A percentile compares a stretch with the other conserved stretches of the same genome.
These are phyloP conservation scores for Acheta domesticus DNA, from an alignment of 2,888 invertebrate species.

Conservation along the genomic window DNA sequence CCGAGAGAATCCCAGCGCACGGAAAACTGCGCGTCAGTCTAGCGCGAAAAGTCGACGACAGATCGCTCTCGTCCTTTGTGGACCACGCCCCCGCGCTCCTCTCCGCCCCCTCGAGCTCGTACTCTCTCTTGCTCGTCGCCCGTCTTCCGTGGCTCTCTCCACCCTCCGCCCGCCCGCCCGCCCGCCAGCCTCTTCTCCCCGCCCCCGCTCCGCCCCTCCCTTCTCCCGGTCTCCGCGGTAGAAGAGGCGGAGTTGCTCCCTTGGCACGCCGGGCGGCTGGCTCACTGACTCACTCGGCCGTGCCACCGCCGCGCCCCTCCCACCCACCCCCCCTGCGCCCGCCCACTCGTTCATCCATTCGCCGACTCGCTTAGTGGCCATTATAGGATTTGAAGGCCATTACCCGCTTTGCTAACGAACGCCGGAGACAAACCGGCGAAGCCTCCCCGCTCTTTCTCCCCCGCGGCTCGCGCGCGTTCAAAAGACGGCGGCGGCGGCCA, in stretches of 20 bases:
- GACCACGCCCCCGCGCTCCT: not conserved
- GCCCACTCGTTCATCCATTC: conserved; percentile 4
- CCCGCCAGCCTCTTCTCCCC: not conserved
- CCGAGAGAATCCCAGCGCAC: not conserved
- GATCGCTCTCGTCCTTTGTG: not conserved
- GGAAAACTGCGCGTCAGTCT: conserved; percentile 10
- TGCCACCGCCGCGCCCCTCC: not conserved
- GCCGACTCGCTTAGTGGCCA: not conserved
- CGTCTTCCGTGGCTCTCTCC: too few species aligned
- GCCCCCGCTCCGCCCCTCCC: not conserved
- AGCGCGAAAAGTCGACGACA: conserved; percentile 18
- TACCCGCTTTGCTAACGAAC: not conserved
- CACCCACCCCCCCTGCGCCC: not conserved
- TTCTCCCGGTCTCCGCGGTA: too few species aligned
- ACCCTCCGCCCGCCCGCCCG: not conserved
- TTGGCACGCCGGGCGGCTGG: too few species aligned
- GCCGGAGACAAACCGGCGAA: too few species aligned
- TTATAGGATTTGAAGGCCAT: conserved; percentile 18
- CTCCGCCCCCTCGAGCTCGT: not conserved
- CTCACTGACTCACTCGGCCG: conserved; percentile 10
- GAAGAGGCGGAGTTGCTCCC: too few species aligned
- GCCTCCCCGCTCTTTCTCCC: too few species aligned
- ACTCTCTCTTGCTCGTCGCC: not conserved
- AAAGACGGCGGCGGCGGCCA: too few species aligned
- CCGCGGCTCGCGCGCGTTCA: too few species aligned